phyloP scores from a whole-genome alignment of 1,140 invertebrate genomes.

The Batillaria attramentaria region DNA sequence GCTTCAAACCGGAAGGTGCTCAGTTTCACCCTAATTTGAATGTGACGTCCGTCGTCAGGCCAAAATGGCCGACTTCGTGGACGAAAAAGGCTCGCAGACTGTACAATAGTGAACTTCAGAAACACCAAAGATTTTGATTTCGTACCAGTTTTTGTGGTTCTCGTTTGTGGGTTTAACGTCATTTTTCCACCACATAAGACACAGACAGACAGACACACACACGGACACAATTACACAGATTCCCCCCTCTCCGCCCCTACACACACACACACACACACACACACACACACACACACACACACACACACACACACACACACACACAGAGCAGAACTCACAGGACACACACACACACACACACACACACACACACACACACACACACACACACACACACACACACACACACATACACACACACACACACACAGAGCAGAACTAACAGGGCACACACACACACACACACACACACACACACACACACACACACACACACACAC shows the following conservation, averaged over 20 bases:
- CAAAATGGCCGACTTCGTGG: not conserved
- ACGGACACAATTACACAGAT: not conserved
- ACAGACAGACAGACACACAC: not conserved
- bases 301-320: slow-evolving; percentile 21
- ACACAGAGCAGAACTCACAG: not conserved
- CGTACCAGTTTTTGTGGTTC: no score
- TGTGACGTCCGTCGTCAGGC: no score
- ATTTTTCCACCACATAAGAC: not conserved
- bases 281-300: not conserved
- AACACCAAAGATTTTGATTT: not conserved
- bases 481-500: not conserved
- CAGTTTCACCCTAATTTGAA: no score
- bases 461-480: not conserved
- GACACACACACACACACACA: not conserved
- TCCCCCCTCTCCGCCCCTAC: not conserved
- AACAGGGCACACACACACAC: not conserved
- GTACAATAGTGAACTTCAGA: not conserved
- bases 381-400: not conserved
- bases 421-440: not conserved
- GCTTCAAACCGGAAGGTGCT: no score
- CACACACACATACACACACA: not conserved
- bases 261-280: slow-evolving; percentile 4
- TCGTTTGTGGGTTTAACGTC: no score
- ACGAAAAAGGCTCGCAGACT: not conserved
- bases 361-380: not conserved